Percentiles rank a stretch among this genome's conserved stretches.
Conservation (phyloP, 2,113 vertebrate genomes). For the Sprattus sprattus region DNA sequence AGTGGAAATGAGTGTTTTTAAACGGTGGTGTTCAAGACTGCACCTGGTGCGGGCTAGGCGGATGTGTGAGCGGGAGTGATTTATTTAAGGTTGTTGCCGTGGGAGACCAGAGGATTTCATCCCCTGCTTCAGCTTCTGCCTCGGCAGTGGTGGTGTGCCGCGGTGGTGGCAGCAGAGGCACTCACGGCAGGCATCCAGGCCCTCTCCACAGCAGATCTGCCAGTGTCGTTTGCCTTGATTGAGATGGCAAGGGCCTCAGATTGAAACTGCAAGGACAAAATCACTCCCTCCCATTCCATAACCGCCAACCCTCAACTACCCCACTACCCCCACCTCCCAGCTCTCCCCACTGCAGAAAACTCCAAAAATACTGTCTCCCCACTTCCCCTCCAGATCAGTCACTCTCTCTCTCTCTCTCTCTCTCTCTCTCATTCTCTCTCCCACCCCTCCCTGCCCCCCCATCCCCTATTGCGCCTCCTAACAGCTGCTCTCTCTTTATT, state of each 20-base stretch:
- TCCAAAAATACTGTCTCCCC: conserved; percentile 36
- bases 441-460: conserved; percentile 22
- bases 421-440: conserved; percentile 17
- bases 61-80: not conserved
- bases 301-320: conserved; percentile 40
- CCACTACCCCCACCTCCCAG: conserved; percentile 38
- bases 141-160: not conserved
- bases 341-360: conserved; percentile 36
- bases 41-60: too few species aligned
- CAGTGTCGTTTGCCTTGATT: conserved; percentile 40
- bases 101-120: not conserved
- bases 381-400: conserved; percentile 41
- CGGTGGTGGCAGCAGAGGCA: too few species aligned
- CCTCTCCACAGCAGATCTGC: conserved; percentile 29
- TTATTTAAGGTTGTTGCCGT: not conserved
- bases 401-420: conserved; percentile 26
- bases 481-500: conserved; percentile 67
- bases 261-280: conserved; percentile 59
- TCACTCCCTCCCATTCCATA: conserved; percentile 39
- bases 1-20: not conserved
- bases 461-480: conserved; percentile 55
- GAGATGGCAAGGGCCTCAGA: conserved; percentile 43
- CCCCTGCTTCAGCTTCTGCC: not conserved
- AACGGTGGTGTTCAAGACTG: too few species aligned
- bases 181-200: not conserved